phyloP scores from a whole-genome alignment of 2,113 vertebrate species.

The Rallus limicola region DNA sequence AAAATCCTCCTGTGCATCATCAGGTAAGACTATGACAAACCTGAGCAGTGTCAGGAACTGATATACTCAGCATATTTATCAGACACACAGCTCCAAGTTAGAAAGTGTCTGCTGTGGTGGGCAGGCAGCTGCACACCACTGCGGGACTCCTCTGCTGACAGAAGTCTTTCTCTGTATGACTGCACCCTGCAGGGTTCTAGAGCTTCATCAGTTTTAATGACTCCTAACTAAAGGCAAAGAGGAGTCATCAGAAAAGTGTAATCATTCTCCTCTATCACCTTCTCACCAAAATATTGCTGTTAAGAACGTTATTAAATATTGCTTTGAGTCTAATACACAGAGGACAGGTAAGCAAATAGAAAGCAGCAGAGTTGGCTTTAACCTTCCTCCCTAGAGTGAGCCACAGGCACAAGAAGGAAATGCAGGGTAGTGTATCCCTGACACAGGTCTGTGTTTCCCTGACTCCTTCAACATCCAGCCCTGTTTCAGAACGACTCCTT shows the following conservation, averaged over 20 bases:
- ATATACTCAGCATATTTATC: not conserved
- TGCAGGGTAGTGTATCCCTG: not conserved
- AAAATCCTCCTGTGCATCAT: not conserved
- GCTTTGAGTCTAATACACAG: not conserved
- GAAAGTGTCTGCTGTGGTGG: not conserved
- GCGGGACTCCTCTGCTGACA: not conserved
- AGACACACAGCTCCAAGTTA: not conserved
- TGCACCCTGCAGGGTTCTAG: not conserved
- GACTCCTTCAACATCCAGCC: not conserved
- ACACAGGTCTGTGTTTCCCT: not conserved
- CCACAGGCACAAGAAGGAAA: not conserved
- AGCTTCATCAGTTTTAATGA: not conserved
- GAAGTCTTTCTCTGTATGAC: not conserved
- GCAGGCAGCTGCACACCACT: not conserved
- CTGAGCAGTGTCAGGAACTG: not conserved
- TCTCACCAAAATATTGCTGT: not conserved
- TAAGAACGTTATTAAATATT: not conserved
- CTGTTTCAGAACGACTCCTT: rapidly evolving
- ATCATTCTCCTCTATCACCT: rapidly evolving
- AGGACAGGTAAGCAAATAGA: not conserved
- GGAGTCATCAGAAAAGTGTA: not conserved
- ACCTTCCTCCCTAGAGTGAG: not conserved
- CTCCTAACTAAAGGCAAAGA: not conserved
- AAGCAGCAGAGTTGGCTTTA: not conserved
- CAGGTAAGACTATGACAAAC: not conserved